These are phyloP conservation scores for Plectropomus leopardus DNA, from an alignment of 2,113 vertebrate genomes.

Conservation along the genomic window DNA sequence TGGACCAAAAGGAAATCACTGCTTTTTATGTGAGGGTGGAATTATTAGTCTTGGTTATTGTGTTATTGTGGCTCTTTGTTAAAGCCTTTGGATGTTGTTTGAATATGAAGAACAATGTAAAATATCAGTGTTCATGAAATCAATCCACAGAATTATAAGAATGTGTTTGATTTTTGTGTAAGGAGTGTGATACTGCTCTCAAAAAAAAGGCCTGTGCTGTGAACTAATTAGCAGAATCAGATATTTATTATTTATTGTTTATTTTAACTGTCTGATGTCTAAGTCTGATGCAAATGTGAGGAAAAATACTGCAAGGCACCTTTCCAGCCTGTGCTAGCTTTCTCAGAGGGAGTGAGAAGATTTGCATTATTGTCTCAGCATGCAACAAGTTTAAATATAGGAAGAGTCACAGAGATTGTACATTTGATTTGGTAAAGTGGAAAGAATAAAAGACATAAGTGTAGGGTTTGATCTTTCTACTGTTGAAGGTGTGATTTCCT, in stretches of 20 bases:
- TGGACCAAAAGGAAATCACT: not conserved
- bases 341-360: not conserved
- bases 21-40: not conserved
- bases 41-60: not conserved
- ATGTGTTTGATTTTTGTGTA: not conserved
- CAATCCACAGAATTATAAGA: not conserved
- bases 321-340: not conserved
- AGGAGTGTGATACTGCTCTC: not conserved
- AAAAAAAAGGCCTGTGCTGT: not conserved
- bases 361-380: not conserved
- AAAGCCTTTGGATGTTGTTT: not conserved
- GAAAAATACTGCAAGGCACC: not conserved
- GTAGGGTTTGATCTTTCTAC: not conserved
- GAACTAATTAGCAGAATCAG: not conserved
- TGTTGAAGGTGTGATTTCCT: not conserved
- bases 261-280: not conserved
- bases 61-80: not conserved
- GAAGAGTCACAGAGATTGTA: not conserved
- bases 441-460: not conserved
- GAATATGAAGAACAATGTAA: not conserved
- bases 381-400: not conserved
- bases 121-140: not conserved
- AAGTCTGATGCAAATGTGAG: not conserved
- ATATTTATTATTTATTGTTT: slow-evolving; percentile 2
- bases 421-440: not conserved